Base-by-base conservation (phyloP, 2,797 vertebrate species). In the Hylomyscus alleni region DNA sequence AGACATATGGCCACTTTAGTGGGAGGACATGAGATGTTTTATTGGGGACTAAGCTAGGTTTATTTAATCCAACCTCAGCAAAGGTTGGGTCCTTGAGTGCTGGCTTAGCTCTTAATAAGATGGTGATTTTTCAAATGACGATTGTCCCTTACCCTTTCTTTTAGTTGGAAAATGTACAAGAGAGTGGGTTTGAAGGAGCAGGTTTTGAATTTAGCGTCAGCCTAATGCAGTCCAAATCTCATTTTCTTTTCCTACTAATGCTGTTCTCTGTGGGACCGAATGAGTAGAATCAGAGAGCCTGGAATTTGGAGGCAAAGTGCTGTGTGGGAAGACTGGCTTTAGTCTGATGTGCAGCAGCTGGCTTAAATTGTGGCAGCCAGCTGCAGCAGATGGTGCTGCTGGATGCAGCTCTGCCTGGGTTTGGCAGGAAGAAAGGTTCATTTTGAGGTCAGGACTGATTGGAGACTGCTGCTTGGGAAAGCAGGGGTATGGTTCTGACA, bases 361-460 rank as follows among this genome's bases (percentile, higher is more conserved):
- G 80, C 34, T 93, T 94, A 52, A 65, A 89, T n/a, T 84, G 69
- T 89, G 83, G 86, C 95, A 91, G 82, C 85, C 88, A 89, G 92
- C 82, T 96, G 85, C 56, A 84, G 96, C 97, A 97, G 96, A 80
- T 95, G 85, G 89, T 80, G n/a, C 94, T 91, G 47, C 56, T 93
- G 92, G 91, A 85, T 62, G 78, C 72, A 29, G 47, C 62, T 10
- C 0, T 37, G 20, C 4, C 83, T 80, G 95, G 31, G 44, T 82
- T 96, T 97, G 80, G 52, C 56, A 80, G 81, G 93, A 54, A 89
- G 92, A 95, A 54, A 60, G 19, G 76, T 97, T 97, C 93, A 89
- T 89, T 95, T 65, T 73, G 52, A 76, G 89, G 89, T 93, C 91
- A 94, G 69, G 20, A 60, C 24, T 65, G 62, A 31, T 88, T 67